Base-by-base conservation (phyloP, 2,113 vertebrate species). In the Seriola rivoliana region DNA sequence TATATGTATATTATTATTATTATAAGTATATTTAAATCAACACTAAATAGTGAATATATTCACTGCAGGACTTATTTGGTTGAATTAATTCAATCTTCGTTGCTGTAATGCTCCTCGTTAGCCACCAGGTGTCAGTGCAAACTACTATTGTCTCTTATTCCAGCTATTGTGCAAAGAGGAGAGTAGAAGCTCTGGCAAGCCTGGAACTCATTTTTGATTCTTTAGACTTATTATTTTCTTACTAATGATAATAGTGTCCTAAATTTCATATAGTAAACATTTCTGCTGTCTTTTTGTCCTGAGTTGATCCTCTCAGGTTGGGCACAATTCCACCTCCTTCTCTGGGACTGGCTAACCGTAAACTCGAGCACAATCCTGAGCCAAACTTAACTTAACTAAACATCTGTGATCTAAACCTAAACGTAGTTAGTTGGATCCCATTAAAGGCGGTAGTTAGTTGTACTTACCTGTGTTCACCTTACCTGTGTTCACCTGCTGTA, bases 91-190 rank as follows among this genome's bases (percentile, higher is more conserved):
- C 9, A 0, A 23, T 34, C 7, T 19, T 14, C 17, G 21, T 7
- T 65, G 60, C 12, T 91, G 85, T 67, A 85, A 68, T 64, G 29
- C 12, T 55, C 21, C 29, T 10, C 9, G 1, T 21, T 8, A 3
- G 17, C 63, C 92, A 90, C 75, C 32, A 78, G 90, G 48, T 16
- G 90, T 85, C 92, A 86, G 62, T 60, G 69, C 32, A 80, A 23
- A 46, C 66, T 52, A 48, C 40, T 9, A 8, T 42, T 36, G 34
- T 36, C 34, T 5, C 23, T 71, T 11, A 14, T 67, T n/a, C 32
- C 14, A 46, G 44, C 7, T 50, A 2, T 50, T 65, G 40, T 42
- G 34, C 25, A 32, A 13, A 58, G n/a, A 52, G 8, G 6, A 52
- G 40, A 46, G 6, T 19, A 7, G 42, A 59, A 21, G 48, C 48